These are phyloP conservation scores for Periparus ater DNA, from an alignment of 2,797 vertebrate species.

Conservation along the genomic window DNA sequence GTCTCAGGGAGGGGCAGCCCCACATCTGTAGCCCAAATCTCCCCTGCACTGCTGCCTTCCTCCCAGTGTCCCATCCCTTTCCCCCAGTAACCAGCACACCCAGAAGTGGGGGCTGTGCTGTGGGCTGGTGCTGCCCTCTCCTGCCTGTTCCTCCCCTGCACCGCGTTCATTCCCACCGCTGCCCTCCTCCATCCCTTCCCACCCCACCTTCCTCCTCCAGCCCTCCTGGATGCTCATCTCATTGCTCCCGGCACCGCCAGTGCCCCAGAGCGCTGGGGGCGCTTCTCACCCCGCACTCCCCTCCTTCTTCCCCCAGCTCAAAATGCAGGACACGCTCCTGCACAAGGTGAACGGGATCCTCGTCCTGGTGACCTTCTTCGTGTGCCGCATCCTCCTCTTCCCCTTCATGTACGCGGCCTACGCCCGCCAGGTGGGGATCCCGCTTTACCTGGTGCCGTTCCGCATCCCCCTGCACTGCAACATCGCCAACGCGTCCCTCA, in stretches of 20 bases:
- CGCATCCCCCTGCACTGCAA: constrained; percentile 88
- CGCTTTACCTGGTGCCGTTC: constrained; percentile 86
- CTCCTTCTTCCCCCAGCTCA: constrained; percentile 64
- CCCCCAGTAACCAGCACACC: background rate
- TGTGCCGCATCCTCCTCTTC: constrained; percentile 94
- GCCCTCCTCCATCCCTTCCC: background rate
- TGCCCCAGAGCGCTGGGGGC: background rate
- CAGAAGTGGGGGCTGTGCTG: background rate
- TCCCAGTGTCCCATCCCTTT: background rate
- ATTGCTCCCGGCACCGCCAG: background rate
- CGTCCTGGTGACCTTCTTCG: constrained; percentile 90
- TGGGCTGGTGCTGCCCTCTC: background rate
- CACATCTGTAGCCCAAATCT: background rate
- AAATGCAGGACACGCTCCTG: constrained; percentile 88
- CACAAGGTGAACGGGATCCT: constrained; percentile 92
- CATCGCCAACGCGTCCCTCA: constrained; percentile 87
- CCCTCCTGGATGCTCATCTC: background rate
- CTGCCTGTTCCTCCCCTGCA: background rate
- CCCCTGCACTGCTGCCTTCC: background rate
- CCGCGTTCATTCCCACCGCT: background rate
- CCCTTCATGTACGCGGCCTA: constrained; percentile 97
- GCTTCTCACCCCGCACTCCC: background rate
- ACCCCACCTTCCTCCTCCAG: background rate
- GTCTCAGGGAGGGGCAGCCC: background rate
- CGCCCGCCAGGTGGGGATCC: constrained; percentile 82